Percentiles rank a stretch among this genome's conserved stretches.
Conservation (phyloP, 1,140 invertebrate genomes). For the Macrosteles quadrilineatus region DNA sequence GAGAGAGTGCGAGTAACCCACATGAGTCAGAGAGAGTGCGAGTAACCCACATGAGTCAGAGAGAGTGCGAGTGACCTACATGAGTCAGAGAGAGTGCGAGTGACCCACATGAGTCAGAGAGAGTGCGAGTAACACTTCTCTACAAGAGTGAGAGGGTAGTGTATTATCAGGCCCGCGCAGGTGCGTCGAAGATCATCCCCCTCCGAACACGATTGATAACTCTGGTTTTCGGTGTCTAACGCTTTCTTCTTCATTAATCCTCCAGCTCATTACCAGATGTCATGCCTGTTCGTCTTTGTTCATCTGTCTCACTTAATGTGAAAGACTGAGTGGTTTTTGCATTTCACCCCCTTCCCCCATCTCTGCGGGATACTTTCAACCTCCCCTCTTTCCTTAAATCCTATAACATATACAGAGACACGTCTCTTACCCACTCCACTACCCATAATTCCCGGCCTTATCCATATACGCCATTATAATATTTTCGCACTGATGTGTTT, state of each 20-base stretch:
- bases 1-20: too few species aligned
- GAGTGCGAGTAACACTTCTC: too few species aligned
- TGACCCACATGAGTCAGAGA: too few species aligned
- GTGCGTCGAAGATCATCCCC: conserved; percentile 11
- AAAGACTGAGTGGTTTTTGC: conserved; percentile 17
- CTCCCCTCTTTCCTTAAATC: conserved; percentile 8
- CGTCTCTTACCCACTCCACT: conserved; percentile 6
- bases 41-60: too few species aligned
- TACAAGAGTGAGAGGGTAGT: too few species aligned
- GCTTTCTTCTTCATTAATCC: conserved; percentile 25
- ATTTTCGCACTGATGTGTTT: conserved; percentile 1
- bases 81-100: too few species aligned
- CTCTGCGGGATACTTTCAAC: conserved; percentile 3
- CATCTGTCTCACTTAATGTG: conserved; percentile 21
- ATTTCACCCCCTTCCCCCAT: conserved; percentile 3
- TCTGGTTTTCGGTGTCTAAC: not conserved
- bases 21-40: too few species aligned
- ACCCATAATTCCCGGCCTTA: conserved; percentile 20
- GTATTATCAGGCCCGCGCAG: not conserved
- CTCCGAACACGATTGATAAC: conserved; percentile 17
- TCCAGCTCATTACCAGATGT: conserved; percentile 22
- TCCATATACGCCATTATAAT: conserved; percentile 23
- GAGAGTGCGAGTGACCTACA: too few species aligned
- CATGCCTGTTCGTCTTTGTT: conserved; percentile 16
- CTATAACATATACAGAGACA: conserved; percentile 18